These are phyloP conservation scores for Brachypteracias leptosomus DNA, from an alignment of 2,113 vertebrate species.

Conservation along the genomic window DNA sequence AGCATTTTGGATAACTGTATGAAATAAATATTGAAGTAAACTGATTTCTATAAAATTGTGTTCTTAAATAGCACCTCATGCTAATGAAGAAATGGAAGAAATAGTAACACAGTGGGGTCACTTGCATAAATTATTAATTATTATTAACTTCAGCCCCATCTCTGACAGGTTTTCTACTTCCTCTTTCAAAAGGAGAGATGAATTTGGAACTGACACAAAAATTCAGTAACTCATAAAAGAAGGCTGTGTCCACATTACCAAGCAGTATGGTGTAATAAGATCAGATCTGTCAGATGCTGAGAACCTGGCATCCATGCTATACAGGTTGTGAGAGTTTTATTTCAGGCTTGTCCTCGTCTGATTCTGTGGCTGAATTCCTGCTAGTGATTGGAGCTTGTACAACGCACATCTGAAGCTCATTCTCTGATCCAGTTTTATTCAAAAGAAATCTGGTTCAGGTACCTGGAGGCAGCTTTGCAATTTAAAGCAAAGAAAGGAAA, in stretches of 20 bases:
- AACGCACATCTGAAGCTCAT: neutral
- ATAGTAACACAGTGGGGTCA: neutral
- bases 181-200: neutral
- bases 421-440: neutral
- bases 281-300: neutral
- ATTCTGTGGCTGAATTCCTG: neutral
- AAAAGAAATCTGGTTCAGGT: neutral
- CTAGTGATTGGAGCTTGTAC: neutral
- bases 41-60: neutral
- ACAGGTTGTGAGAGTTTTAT: neutral
- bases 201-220: neutral
- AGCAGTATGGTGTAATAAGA: neutral
- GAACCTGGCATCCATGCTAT: neutral
- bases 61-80: neutral
- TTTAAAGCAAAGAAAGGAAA: conserved; percentile 5
- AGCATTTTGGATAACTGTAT: neutral
- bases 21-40: neutral
- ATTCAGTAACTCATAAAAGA: neutral
- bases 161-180: neutral
- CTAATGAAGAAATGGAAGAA: neutral
- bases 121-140: neutral
- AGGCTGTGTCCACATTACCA: neutral
- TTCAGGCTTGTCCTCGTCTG: neutral
- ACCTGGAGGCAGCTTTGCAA: neutral
- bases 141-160: neutral